phyloP scores from a whole-genome alignment of 2,797 vertebrate species.

The Enteromius treurensis region DNA sequence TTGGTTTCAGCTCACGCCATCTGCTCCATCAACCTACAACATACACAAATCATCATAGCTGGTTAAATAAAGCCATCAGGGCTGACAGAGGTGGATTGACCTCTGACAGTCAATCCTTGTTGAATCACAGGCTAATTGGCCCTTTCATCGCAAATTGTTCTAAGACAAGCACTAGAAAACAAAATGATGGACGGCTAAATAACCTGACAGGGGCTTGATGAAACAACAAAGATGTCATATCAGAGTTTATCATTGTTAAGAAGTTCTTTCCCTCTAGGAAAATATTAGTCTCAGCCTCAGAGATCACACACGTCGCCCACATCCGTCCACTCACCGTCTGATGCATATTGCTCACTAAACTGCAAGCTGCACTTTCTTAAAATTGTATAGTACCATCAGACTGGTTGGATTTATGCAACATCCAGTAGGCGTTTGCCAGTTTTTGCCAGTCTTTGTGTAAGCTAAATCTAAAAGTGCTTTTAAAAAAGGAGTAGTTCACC shows the following conservation, averaged over 20 bases:
- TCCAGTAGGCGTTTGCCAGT: no score
- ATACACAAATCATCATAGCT: constrained; percentile 48
- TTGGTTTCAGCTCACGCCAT: constrained; percentile 38
- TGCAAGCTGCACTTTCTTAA: constrained; percentile 4
- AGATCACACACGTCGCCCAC: constrained; percentile 3
- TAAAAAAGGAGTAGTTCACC: neutral
- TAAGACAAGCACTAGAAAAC: constrained; percentile 64
- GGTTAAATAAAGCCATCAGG: constrained; percentile 60
- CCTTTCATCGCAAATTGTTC: constrained; percentile 60
- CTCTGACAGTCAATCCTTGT: constrained; percentile 57
- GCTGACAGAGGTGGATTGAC: constrained; percentile 55
- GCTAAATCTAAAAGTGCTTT: neutral
- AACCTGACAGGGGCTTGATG: constrained; percentile 65
- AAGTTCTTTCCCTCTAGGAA: neutral
- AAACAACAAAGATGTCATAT: constrained; percentile 66
- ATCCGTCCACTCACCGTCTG: constrained; percentile 13
- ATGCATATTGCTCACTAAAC: constrained; percentile 5
- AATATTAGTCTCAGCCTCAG: constrained; percentile 17
- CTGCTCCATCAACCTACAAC: constrained; percentile 49
- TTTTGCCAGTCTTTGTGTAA: neutral
- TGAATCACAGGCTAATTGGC: constrained; percentile 62
- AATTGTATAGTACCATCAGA: neutral
- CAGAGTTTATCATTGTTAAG: constrained; percentile 4
- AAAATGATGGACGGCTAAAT: constrained; percentile 63
- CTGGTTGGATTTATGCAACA: neutral